Percentiles rank a stretch among this genome's conserved stretches.
phyloP scores from a whole-genome alignment of 1,140 invertebrate species.

The Solenopsis fugax region DNA sequence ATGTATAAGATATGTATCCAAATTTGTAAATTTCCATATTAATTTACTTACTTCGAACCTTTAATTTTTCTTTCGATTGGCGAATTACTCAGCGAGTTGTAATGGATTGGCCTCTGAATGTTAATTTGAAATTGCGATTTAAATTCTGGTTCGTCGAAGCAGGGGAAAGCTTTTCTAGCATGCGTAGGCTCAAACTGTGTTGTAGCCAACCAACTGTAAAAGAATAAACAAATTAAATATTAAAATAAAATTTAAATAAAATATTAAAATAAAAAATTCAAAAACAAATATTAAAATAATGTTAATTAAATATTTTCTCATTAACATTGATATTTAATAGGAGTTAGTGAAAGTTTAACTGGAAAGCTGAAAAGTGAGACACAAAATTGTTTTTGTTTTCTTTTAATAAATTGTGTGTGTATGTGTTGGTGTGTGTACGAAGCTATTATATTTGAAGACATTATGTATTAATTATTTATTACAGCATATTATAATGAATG shows the following conservation, averaged over 20 bases:
- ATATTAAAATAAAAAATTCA: no score
- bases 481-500: background rate
- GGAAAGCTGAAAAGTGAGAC: background rate
- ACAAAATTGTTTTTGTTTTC: background rate
- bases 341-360: background rate
- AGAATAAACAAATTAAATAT: background rate
- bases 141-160: slow-evolving; percentile 95
- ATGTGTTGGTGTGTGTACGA: no score
- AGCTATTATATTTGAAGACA: background rate
- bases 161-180: slow-evolving; percentile 95
- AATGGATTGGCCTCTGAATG: slow-evolving; percentile 86
- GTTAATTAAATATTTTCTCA: background rate
- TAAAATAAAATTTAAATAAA: background rate
- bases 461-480: background rate
- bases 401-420: background rate
- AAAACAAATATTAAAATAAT: background rate
- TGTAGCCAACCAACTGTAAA: slow-evolving; percentile 89
- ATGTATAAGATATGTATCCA: background rate
- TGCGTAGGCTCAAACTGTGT: slow-evolving; percentile 95
- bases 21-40: slow-evolving; percentile 2
- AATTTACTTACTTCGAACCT: slow-evolving; percentile 67
- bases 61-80: slow-evolving; percentile 55
- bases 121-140: slow-evolving; percentile 92
- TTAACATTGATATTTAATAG: background rate
- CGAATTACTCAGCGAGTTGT: slow-evolving; percentile 86